A percentile compares a stretch with the other conserved stretches of the same genome.
These are phyloP conservation scores for Rhinophrynus dorsalis DNA, from an alignment of 2,797 vertebrate species.

Conservation along the genomic window DNA sequence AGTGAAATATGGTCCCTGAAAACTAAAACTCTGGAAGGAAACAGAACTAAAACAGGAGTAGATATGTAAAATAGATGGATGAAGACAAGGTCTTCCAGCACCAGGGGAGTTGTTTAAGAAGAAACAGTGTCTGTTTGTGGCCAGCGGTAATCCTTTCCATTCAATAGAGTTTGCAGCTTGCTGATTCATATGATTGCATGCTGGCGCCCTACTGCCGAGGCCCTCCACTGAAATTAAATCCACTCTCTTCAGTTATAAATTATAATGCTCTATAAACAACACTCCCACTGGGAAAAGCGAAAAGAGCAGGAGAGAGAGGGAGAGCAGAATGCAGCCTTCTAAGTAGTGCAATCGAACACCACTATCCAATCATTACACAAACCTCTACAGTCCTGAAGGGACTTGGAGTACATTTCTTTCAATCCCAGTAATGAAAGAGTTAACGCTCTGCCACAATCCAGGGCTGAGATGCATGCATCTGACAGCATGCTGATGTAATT, in stretches of 20 bases:
- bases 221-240: constrained; percentile 97
- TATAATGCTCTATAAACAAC: constrained; percentile 99
- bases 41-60: constrained; percentile 81
- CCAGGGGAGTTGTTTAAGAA: constrained; percentile 92
- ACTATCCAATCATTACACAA: constrained; percentile 36
- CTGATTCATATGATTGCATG: constrained; percentile 98
- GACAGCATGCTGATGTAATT: constrained; percentile 72
- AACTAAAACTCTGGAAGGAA: constrained; percentile 70
- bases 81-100: constrained; percentile 82
- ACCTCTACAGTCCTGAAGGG: background rate
- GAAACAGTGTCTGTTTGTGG: constrained; percentile 97
- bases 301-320: constrained; percentile 51
- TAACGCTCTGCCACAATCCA: constrained; percentile 72
- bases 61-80: constrained; percentile 89
- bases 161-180: constrained; percentile 89
- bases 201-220: constrained; percentile 97
- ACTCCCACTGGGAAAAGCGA: constrained; percentile 85
- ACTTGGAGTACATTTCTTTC: constrained; percentile 1
- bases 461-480: constrained; percentile 67
- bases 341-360: constrained; percentile 56
- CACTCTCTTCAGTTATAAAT: constrained; percentile 99
- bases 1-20: constrained; percentile 58
- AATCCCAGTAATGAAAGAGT: constrained; percentile 46
- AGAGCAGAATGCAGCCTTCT: constrained; percentile 61
- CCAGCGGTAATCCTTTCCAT: constrained; percentile 97